Evolutionary conservation across 2,797 vertebrate genomes (phyloP).

Genomic region (Neostethus bicornis): DNA sequence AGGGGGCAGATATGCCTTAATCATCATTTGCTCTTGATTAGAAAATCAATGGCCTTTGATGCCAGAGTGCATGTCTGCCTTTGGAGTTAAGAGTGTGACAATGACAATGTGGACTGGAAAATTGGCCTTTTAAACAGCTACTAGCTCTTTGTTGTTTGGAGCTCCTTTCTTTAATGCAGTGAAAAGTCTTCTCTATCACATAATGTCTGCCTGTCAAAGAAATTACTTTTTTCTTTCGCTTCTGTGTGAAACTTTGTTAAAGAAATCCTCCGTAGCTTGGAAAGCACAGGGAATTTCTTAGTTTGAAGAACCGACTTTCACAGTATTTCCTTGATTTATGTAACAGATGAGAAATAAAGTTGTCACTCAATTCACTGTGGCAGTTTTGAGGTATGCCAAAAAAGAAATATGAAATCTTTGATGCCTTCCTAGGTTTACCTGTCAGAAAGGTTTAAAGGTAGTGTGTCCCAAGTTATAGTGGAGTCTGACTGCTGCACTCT

Average conservation of each 20-base stretch:
- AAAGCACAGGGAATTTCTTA: slow-evolving; percentile 74
- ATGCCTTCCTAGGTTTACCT: slow-evolving; percentile 71
- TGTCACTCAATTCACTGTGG: slow-evolving; percentile 79
- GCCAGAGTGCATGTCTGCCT: slow-evolving; percentile 81
- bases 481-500: slow-evolving; percentile 49
- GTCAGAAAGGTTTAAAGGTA: slow-evolving; percentile 69
- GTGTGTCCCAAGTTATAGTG: slow-evolving; percentile 54
- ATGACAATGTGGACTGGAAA: slow-evolving; percentile 82
- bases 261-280: slow-evolving; percentile 71
- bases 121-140: slow-evolving; percentile 81
- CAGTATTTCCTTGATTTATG: slow-evolving; percentile 75
- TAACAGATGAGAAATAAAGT: slow-evolving; percentile 80
- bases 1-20: slow-evolving; percentile 83
- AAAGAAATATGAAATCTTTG: slow-evolving; percentile 74
- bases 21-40: slow-evolving; percentile 84
- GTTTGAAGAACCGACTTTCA: slow-evolving; percentile 74
- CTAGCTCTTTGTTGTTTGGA: slow-evolving; percentile 79
- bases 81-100: slow-evolving; percentile 82
- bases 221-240: slow-evolving; percentile 76
- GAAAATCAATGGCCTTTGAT: slow-evolving; percentile 87
- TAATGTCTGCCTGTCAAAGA: slow-evolving; percentile 82
- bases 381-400: slow-evolving; percentile 72
- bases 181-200: slow-evolving; percentile 79
- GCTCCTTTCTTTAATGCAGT: slow-evolving; percentile 75
- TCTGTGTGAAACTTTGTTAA: slow-evolving; percentile 77